Evolutionary conservation across 2,888 invertebrate genomes (phyloP), one percentile per base, ranked within the genome.

Genomic region (Galerucella pusilla): DNA sequence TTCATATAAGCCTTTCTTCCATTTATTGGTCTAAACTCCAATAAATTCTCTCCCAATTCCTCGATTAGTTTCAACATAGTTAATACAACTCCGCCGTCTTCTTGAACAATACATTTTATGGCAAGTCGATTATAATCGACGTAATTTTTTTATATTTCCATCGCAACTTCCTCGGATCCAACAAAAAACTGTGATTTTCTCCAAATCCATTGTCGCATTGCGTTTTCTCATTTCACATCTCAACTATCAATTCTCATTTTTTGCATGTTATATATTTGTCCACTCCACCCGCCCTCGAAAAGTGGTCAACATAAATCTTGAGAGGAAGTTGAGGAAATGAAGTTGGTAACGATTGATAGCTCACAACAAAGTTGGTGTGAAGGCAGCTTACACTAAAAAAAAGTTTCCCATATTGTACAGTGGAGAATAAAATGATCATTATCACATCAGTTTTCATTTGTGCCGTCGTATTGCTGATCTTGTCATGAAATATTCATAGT

Each of bases 321-420:
- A 64, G 66, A 75, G 77, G 75, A 76, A 78, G 79, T 73, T 78
- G 80, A 74, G 76, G 78, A 79, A 81, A 79, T 77, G 75, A 77
- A 79, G 76, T 75, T 69, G 69, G 77, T 74, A 63, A 76, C 79
- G 79, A 82, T 82, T 82, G 82, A 82, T 81, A 76, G 81, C 71
- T 79, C 79, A 65, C 80, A 80, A 80, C 80, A 77, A 73, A 77
- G 75, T n/a, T 68, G 77, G 81, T 79, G 81, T 79, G 79, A 79
- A 60, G 81, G 80, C 79, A 80, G 77, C 68, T 76, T 80, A 80
- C 64, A 65, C 64, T 20, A 42, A 76, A 79, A 81, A 81, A 81
- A 73, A 60, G 10, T 9, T 5, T 57, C 6, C 12, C 9, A 9
- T 16, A 1, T 4, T 16, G 9, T 20, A 5, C 9, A 9, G 10